phyloP scores from a whole-genome alignment of 2,888 invertebrate genomes.

The Heliothis peltigera region DNA sequence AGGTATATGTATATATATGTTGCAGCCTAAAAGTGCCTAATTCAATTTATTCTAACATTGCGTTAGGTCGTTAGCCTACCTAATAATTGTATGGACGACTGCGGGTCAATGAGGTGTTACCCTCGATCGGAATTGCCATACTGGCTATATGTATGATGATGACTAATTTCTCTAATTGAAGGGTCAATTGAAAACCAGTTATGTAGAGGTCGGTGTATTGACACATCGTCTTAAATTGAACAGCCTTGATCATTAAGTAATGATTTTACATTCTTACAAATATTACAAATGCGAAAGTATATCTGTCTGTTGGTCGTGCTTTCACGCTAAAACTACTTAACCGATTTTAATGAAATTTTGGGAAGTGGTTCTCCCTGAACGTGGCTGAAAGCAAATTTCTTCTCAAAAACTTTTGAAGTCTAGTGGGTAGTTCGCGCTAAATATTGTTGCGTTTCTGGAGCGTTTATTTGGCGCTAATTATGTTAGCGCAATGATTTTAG shows the following conservation, averaged over 20 bases:
- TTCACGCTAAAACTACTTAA: too few species aligned
- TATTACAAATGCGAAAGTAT: too few species aligned
- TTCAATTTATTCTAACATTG: slow-evolving; percentile 15
- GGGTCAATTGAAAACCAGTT: slow-evolving; percentile 47
- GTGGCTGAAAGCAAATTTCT: too few species aligned
- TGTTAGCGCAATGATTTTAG: too few species aligned
- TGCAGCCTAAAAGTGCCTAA: not conserved
- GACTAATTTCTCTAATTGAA: slow-evolving; percentile 25
- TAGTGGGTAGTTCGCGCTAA: too few species aligned
- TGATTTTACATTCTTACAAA: not conserved
- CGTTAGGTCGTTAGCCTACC: slow-evolving; percentile 17
- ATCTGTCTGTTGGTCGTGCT: too few species aligned
- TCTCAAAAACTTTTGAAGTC: too few species aligned
- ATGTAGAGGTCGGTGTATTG: not conserved
- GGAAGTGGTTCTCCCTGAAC: too few species aligned
- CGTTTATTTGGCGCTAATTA: too few species aligned
- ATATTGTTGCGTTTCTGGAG: too few species aligned
- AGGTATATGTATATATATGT: too few species aligned
- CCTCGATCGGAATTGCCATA: slow-evolving; percentile 21
- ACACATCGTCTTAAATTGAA: not conserved
- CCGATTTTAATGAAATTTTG: too few species aligned
- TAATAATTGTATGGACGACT: slow-evolving; percentile 15
- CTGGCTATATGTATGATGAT: slow-evolving; percentile 24
- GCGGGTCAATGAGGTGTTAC: slow-evolving; percentile 22
- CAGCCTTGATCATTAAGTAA: not conserved